Conservation (phyloP, 1,140 invertebrate species). For the Lepidotrigona ventralis region DNA sequence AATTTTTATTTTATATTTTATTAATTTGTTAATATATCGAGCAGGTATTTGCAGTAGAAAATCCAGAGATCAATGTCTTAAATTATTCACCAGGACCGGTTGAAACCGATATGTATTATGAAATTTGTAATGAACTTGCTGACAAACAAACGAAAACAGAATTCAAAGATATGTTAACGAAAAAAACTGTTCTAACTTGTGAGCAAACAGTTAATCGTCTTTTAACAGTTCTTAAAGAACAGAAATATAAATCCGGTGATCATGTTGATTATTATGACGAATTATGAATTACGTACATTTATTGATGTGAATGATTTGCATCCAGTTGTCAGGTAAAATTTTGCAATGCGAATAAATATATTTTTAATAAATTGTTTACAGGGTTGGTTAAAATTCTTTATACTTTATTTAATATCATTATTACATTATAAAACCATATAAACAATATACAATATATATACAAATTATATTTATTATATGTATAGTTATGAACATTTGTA, state of each 20-base stretch:
- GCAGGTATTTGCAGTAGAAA: constrained; percentile 89
- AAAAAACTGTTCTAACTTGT: constrained; percentile 86
- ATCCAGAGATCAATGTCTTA: constrained; percentile 87
- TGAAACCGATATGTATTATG: constrained; percentile 93
- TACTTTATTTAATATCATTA: constrained; percentile 4
- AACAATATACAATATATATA: constrained; percentile 18
- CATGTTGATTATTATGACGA: constrained; percentile 93
- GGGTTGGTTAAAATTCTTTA: not conserved
- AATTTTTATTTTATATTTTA: not conserved
- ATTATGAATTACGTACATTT: constrained; percentile 49
- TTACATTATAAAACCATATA: not conserved
- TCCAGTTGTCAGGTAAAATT: not conserved
- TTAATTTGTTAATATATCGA: constrained; percentile 8
- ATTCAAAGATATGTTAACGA: constrained; percentile 82
- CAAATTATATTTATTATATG: not conserved
- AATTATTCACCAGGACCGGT: constrained; percentile 97
- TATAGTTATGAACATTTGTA: not conserved
- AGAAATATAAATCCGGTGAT: constrained; percentile 89
- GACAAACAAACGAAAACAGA: constrained; percentile 82
- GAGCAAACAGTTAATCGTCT: constrained; percentile 89
- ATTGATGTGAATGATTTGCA: not conserved
- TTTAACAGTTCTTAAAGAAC: constrained; percentile 85
- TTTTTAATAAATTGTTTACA: not conserved
- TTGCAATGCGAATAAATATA: not conserved
- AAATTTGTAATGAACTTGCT: constrained; percentile 82